Evolutionary conservation across 2,888 invertebrate genomes (phyloP).

Genomic region (Odontomyia ornata): DNA sequence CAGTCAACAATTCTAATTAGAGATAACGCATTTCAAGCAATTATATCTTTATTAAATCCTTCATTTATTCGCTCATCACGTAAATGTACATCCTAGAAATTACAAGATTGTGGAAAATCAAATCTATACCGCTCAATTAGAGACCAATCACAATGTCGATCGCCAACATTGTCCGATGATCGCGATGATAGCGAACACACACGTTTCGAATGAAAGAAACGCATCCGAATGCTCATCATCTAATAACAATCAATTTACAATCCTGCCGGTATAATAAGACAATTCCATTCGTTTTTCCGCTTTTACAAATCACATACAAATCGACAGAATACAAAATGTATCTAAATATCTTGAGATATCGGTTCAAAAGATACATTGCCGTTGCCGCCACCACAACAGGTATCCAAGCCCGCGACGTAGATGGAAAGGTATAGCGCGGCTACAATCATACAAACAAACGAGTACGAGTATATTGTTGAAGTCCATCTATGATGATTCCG

Average conservation of each 20-base stretch:
- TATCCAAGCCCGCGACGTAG: background rate
- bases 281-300: constrained; percentile 55
- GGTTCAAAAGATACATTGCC: background rate
- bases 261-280: constrained; percentile 49
- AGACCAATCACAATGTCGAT: background rate
- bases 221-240: constrained; percentile 38
- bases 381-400: background rate
- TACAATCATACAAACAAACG: background rate
- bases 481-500: constrained; percentile 23
- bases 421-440: no score
- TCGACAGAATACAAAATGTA: background rate
- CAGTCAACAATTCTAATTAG: no score
- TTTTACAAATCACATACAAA: constrained; percentile 51
- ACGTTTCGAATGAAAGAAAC: constrained; percentile 41
- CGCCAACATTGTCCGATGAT: background rate
- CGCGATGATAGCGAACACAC: constrained; percentile 29
- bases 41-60: no score
- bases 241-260: constrained; percentile 47
- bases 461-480: background rate
- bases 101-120: background rate
- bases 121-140: constrained; percentile 29
- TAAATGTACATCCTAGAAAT: constrained; percentile 1
- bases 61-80: background rate
- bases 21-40: background rate
- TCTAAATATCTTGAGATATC: constrained; percentile 3